Percentiles rank a stretch among this genome's conserved stretches.
Conservation (phyloP, 64 coral and sea anemone genomes). For the Montipora efflorescens region DNA sequence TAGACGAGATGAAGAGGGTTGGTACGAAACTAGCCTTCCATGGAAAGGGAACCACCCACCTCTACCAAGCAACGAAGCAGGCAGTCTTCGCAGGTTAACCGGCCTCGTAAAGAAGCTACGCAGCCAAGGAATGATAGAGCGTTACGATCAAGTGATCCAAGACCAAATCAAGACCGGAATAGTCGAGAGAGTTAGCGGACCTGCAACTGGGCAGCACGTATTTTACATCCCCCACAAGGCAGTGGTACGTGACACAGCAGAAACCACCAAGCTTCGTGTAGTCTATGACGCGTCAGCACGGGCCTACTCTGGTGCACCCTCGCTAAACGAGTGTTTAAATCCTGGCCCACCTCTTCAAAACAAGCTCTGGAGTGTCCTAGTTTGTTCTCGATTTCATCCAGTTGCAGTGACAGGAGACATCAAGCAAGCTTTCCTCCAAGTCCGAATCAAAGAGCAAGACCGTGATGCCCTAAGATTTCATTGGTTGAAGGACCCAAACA, state of each 20-base stretch:
- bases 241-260: slow-evolving; percentile 7
- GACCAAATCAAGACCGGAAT: too few species aligned
- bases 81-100: too few species aligned
- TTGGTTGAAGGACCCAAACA: slow-evolving; percentile 17
- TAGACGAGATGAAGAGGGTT: too few species aligned
- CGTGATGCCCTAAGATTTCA: background rate
- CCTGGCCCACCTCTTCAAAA: slow-evolving; percentile 15
- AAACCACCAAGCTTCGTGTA: slow-evolving; percentile 14
- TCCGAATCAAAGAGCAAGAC: slow-evolving; percentile 21
- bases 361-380: slow-evolving; percentile 33
- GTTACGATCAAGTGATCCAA: too few species aligned
- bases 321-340: slow-evolving; percentile 10
- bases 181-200: too few species aligned
- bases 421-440: slow-evolving; percentile 27
- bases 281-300: background rate
- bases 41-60: too few species aligned
- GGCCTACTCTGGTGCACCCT: too few species aligned
- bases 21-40: too few species aligned
- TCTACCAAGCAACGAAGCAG: too few species aligned
- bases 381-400: slow-evolving; percentile 8
- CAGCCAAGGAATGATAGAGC: too few species aligned
- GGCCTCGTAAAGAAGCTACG: too few species aligned
- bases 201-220: background rate
- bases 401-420: slow-evolving; percentile 9
- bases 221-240: slow-evolving; percentile 15